Base-by-base conservation (phyloP, 2,888 invertebrate genomes). In the Chaetogeoica ovagalla region DNA sequence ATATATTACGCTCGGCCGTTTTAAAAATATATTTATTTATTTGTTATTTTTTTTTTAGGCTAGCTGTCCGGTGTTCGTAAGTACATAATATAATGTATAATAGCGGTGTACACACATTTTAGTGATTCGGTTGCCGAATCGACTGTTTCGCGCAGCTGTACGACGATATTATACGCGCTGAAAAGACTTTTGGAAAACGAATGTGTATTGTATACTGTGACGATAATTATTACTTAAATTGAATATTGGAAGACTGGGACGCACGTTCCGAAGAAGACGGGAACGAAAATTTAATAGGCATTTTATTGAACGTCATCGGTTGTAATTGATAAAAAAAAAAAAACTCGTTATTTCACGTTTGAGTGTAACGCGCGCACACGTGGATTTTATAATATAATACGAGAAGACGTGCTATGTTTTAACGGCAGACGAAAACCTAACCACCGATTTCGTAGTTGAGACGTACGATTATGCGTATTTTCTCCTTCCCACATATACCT, bases 21-120 rank as follows among this genome's bases (percentile, higher is more conserved):
- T 73, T 73, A 52, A 48, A 73, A 4, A 60, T 30, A 55, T 55
- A 30, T 30, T 30, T 30, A 30, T 30, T 1, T 60, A 55, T 55
- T 73, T 73, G 52, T 39, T 21, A n/a, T 73, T 62, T 62, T 48
- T 52, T 48, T 30, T 59, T 57, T 21, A 52, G 23, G 17, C 52
- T 8, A 52, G 48, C 62, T 62, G 48, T 4, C 21, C 13, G 13
- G 8, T 48, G 1, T 30, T 30, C 30, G 30, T 30, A 30, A n/a
- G 30, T 30, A 11, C 13, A 43, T 43, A 5, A 9, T 43, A 13
- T 11, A 48, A 48, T n/a, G n/a, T n/a, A n/a, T 11, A 48, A 48
- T 48, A 1, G 2, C 1, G 11, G 48, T 48, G 11, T 13, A 48
- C 13, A 48, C 11, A 48, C 48, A 48, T 48, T 48, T 48, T 17